Percentiles rank a stretch among this genome's conserved stretches.
These are phyloP conservation scores for Paedocypris micromegethes DNA, from an alignment of 2,797 vertebrate species.

Conservation along the genomic window DNA sequence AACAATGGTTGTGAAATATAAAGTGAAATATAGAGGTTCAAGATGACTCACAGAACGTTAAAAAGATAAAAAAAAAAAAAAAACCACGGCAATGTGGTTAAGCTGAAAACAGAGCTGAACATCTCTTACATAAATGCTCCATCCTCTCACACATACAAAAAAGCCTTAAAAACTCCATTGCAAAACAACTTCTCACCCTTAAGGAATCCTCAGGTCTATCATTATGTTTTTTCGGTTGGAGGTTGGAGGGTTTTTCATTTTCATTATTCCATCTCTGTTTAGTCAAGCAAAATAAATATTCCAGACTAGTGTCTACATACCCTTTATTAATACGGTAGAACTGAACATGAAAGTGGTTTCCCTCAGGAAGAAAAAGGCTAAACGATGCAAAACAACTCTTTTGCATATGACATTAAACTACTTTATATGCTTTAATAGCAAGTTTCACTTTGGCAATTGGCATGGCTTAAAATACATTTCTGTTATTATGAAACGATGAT, in stretches of 20 bases:
- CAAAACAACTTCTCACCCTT: slow-evolving; percentile 1
- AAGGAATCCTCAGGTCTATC: slow-evolving; percentile 23
- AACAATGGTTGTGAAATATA: no score
- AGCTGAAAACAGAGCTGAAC: neutral
- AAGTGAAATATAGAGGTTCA: no score
- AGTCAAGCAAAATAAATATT: slow-evolving; percentile 38
- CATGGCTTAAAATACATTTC: slow-evolving; percentile 21
- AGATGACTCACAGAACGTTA: no score
- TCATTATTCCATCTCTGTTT: slow-evolving; percentile 22
- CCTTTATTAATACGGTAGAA: slow-evolving; percentile 34
- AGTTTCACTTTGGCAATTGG: neutral
- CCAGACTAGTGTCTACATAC: slow-evolving; percentile 5
- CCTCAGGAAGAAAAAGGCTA: slow-evolving; percentile 21
- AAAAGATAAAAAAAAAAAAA: no score
- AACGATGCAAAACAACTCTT: slow-evolving; percentile 25
- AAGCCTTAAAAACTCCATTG: no score
- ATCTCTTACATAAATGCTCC: neutral
- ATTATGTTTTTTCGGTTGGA: neutral
- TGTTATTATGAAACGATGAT: neutral
- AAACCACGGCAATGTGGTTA: no score
- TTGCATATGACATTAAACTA: slow-evolving; percentile 3
- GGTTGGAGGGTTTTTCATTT: neutral
- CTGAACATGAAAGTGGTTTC: slow-evolving; percentile 24
- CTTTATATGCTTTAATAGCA: slow-evolving; percentile 5
- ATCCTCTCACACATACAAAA: no score